Evolutionary conservation across 2,888 invertebrate species (phyloP), one percentile per base, ranked within the genome.

Genomic region (Diachrysia chrysitis): DNA sequence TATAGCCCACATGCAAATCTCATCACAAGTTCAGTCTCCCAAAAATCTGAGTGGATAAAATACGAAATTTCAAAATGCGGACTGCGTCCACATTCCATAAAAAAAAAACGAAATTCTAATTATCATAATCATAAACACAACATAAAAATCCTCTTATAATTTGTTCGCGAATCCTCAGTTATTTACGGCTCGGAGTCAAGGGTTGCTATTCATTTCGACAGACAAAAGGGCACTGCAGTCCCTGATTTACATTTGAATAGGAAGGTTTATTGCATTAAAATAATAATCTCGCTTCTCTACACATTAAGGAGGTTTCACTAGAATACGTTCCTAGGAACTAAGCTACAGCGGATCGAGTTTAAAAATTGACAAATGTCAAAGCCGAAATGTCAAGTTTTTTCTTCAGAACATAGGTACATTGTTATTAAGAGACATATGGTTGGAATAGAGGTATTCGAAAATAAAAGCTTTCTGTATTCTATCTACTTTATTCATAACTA

Each of bases 251-350:
- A 89, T 89, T 80, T 85, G 80, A 89, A 89, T 87, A 69, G 78
- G 80, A 60, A 66, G 80, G 83, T 86, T 88, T 87, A 89, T 85
- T 84, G 87, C 87, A 87, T 89, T 88, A 88, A 83, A 87, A 88
- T 86, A 88, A 87, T 84, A 88, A 86, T 85, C 87, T 84, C 78
- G 74, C 71, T 64, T 67, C 79, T 81, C 72, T 69, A 73, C 35
- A 63, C 58, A 48, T 72, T 72, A 78, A 65, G 64, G 35, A 37
- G 42, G 5, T 42, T 16, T n/a, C 42, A 42, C 42, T 3, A 37
- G n/a, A 32, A 32, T 7, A 1, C n/a, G 42, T 42, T 42, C 2
- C 6, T 16, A 23, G 16, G 21, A 54, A 19, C 16, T n/a, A 59
- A 65, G 42, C 53, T 54, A 1, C 2, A 32, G n/a, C n/a, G 21